Conservation (phyloP, 2,113 vertebrate genomes). For the Microcebus lehilahytsara region DNA sequence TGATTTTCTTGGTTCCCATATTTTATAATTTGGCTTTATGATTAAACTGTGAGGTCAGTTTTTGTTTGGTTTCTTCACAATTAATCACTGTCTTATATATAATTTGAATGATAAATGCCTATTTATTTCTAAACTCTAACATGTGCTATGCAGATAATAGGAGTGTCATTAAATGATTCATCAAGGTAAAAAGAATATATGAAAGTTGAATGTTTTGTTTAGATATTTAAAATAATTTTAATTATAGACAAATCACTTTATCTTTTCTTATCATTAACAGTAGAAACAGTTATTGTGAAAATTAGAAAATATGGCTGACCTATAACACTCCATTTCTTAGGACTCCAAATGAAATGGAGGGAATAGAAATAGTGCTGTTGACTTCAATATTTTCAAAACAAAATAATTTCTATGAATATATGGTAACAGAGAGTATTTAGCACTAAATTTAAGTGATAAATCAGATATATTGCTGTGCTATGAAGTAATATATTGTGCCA, state of each 20-base stretch:
- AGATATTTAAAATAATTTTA: background rate
- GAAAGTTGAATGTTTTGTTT: background rate
- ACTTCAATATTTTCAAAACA: background rate
- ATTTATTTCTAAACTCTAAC: background rate
- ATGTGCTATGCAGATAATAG: background rate
- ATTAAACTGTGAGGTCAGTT: background rate
- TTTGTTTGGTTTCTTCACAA: background rate
- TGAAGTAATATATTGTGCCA: slow-evolving; percentile 14
- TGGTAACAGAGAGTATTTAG: background rate
- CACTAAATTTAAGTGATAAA: slow-evolving; percentile 50
- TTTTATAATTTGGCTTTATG: background rate
- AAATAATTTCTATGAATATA: background rate
- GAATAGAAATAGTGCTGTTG: background rate
- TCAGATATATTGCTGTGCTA: background rate
- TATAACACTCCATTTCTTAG: background rate
- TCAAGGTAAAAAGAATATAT: background rate
- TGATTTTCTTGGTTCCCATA: background rate
- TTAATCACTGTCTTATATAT: background rate
- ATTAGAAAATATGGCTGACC: background rate
- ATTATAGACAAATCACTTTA: background rate
- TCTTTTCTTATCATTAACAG: background rate
- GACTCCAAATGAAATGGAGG: background rate
- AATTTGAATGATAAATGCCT: background rate
- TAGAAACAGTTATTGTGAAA: background rate
- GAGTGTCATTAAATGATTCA: background rate